Conservation (phyloP, 2,113 vertebrate species). For the Ceyx margarethae region DNA sequence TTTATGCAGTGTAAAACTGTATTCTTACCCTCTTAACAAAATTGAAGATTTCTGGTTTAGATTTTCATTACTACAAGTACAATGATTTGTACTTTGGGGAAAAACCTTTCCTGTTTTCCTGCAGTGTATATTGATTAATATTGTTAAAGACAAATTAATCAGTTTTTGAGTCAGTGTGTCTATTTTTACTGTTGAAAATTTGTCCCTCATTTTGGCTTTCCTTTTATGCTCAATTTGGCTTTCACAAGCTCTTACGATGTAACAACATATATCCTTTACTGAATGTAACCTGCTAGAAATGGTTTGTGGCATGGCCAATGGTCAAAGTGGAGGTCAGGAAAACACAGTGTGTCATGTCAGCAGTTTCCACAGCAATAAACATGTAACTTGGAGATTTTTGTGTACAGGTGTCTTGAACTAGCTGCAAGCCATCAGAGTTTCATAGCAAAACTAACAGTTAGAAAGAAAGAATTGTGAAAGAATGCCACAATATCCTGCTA, state of each 20-base stretch:
- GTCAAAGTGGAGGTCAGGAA: neutral
- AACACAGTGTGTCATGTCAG: neutral
- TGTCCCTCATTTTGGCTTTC: neutral
- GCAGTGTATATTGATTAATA: neutral
- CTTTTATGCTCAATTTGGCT: neutral
- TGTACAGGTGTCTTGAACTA: neutral
- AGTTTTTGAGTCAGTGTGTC: neutral
- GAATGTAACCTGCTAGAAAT: neutral
- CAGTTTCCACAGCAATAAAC: neutral
- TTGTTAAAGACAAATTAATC: neutral
- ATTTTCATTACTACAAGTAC: neutral
- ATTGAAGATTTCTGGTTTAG: neutral
- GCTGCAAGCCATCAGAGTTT: neutral
- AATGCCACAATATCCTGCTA: neutral
- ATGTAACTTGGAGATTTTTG: neutral
- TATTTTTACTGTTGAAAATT: neutral
- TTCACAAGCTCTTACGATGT: neutral
- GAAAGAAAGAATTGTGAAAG: neutral
- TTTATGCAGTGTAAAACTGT: neutral
- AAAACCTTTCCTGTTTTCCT: neutral
- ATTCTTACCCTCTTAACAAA: neutral
- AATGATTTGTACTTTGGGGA: neutral
- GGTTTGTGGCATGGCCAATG: neutral
- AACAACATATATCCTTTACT: neutral
- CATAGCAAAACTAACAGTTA: neutral